These are phyloP conservation scores for Nasonia vitripennis DNA, from an alignment of 1,140 invertebrate genomes.

Conservation along the genomic window DNA sequence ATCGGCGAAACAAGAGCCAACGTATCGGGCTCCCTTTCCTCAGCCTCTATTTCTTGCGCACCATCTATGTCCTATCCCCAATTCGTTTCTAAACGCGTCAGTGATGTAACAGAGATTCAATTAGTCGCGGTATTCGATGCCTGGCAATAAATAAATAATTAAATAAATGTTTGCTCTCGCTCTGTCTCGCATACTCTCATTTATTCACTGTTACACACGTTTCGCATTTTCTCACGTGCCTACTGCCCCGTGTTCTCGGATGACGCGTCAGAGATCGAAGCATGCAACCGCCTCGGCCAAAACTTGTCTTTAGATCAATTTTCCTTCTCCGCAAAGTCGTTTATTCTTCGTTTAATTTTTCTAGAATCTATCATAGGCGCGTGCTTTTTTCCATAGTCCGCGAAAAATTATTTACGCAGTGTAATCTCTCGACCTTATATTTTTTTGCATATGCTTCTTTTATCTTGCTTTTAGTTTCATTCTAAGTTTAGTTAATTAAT, in stretches of 20 bases:
- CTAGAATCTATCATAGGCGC: constrained; percentile 38
- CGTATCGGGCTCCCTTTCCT: constrained; percentile 18
- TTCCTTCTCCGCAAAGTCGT: constrained; percentile 30
- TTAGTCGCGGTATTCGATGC: constrained; percentile 62
- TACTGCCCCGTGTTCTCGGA: not conserved
- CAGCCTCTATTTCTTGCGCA: not conserved
- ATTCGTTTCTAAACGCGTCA: constrained; percentile 54
- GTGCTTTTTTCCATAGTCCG: not conserved
- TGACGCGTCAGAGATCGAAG: constrained; percentile 17
- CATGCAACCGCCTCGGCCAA: not conserved
- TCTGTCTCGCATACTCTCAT: not conserved
- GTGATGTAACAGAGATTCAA: constrained; percentile 68
- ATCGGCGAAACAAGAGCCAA: constrained; percentile 67
- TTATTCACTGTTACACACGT: not conserved
- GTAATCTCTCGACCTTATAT: constrained; percentile 62
- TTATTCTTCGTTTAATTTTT: constrained; percentile 33
- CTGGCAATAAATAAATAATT: constrained; percentile 75
- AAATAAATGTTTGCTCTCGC: constrained; percentile 65
- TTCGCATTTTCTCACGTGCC: not conserved
- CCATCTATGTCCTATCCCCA: not conserved
- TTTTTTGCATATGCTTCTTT: constrained; percentile 13
- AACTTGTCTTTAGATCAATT: constrained; percentile 18
- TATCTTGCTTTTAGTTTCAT: constrained; percentile 28
- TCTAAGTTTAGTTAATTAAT: constrained; percentile 59
- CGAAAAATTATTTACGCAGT: constrained; percentile 59